phyloP scores from a whole-genome alignment of 2,888 invertebrate genomes.

The Erpobdella octoculata region DNA sequence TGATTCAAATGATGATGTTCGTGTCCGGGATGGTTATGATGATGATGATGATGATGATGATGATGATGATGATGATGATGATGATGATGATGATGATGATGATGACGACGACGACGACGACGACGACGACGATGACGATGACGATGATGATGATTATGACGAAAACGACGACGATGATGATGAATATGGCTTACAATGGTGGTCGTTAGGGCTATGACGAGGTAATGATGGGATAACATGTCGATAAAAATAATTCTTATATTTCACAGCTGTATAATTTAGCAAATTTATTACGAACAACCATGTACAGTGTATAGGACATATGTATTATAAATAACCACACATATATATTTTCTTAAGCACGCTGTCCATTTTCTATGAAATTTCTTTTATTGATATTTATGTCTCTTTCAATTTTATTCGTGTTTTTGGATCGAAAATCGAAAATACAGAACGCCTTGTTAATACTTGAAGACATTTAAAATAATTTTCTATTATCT shows the following conservation, averaged over 20 bases:
- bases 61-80: constrained; percentile 19
- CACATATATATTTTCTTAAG: too few relatives aligned
- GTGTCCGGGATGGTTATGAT: neutral
- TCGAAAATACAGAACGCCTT: too few relatives aligned
- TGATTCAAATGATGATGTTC: neutral
- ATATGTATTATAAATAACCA: too few relatives aligned
- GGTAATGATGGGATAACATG: neutral
- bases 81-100: constrained; percentile 24
- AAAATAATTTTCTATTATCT: too few relatives aligned
- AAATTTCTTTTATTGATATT: too few relatives aligned
- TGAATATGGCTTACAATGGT: neutral
- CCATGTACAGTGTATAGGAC: too few relatives aligned
- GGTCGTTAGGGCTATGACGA: neutral
- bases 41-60: constrained; percentile 16
- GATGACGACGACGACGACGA: neutral
- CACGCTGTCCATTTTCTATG: too few relatives aligned
- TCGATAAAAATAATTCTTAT: neutral
- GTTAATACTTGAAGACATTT: too few relatives aligned
- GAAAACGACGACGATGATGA: constrained; percentile 6
- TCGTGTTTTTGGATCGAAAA: too few relatives aligned
- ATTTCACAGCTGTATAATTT: too few relatives aligned
- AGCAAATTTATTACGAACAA: too few relatives aligned
- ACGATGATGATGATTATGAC: neutral
- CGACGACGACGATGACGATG: neutral
- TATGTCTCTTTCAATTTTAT: too few relatives aligned